Conservation (phyloP, 2,113 vertebrate species). For the Neopipo cinnamomea region DNA sequence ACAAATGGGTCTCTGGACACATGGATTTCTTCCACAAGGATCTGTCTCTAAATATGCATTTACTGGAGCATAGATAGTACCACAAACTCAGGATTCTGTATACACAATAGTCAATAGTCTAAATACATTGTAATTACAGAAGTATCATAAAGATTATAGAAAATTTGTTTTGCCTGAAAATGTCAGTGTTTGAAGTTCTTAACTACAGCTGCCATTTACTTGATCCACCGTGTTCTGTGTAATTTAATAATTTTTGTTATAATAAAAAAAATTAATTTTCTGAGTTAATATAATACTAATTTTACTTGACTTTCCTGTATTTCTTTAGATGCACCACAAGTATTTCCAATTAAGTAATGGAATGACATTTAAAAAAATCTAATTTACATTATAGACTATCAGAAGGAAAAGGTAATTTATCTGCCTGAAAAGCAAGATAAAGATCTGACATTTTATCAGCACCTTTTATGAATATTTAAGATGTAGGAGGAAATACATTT, state of each 20-base stretch:
- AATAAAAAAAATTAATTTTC: not conserved
- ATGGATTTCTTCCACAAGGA: not conserved
- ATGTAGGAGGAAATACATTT: not conserved
- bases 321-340: not conserved
- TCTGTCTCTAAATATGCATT: not conserved
- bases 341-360: not conserved
- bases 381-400: not conserved
- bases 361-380: not conserved
- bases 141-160: not conserved
- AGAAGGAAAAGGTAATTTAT: conserved; percentile 1
- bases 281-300: not conserved
- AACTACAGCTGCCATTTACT: not conserved
- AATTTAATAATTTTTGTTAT: not conserved
- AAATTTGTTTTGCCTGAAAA: not conserved
- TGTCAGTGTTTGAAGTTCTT: not conserved
- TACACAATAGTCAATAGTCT: not conserved
- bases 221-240: not conserved
- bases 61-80: not conserved
- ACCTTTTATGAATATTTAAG: conserved; percentile 22
- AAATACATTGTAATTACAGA: not conserved
- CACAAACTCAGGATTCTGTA: not conserved
- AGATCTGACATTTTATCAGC: not conserved
- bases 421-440: not conserved
- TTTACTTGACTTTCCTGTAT: not conserved
- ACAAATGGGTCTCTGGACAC: not conserved